phyloP scores from a whole-genome alignment of 2,888 invertebrate species.

The Argyresthia goedartella region DNA sequence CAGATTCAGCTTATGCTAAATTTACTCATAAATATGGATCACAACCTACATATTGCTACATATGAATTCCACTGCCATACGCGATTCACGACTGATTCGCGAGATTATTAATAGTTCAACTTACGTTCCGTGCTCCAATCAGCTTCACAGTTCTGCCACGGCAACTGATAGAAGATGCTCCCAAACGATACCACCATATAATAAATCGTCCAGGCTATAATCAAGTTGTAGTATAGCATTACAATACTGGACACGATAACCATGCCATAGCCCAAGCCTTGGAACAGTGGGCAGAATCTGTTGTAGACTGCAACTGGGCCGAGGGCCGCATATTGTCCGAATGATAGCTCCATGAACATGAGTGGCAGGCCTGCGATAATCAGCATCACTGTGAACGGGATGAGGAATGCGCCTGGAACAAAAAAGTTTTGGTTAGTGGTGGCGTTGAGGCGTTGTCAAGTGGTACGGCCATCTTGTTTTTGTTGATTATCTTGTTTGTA shows the following conservation, averaged over 20 bases:
- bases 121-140: constrained; percentile 78
- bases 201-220: constrained; percentile 84
- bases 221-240: constrained; percentile 82
- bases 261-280: constrained; percentile 82
- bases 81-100: too few species aligned
- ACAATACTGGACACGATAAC: constrained; percentile 81
- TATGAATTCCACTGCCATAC: too few species aligned
- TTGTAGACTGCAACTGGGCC: constrained; percentile 86
- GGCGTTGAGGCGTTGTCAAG: not conserved
- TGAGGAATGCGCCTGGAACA: constrained; percentile 80
- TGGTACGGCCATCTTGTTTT: too few species aligned
- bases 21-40: too few species aligned
- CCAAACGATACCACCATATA: constrained; percentile 75
- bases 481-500: too few species aligned
- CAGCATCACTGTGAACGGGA: constrained; percentile 86
- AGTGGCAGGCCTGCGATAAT: constrained; percentile 84
- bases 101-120: constrained; percentile 15
- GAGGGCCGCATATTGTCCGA: constrained; percentile 85
- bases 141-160: constrained; percentile 80
- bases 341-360: constrained; percentile 88
- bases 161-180: constrained; percentile 74
- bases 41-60: too few species aligned
- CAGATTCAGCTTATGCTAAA: too few species aligned
- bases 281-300: constrained; percentile 83
- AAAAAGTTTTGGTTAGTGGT: not conserved